These are phyloP conservation scores for Danaus plexippus DNA, from an alignment of 1,140 invertebrate species.

Conservation along the genomic window DNA sequence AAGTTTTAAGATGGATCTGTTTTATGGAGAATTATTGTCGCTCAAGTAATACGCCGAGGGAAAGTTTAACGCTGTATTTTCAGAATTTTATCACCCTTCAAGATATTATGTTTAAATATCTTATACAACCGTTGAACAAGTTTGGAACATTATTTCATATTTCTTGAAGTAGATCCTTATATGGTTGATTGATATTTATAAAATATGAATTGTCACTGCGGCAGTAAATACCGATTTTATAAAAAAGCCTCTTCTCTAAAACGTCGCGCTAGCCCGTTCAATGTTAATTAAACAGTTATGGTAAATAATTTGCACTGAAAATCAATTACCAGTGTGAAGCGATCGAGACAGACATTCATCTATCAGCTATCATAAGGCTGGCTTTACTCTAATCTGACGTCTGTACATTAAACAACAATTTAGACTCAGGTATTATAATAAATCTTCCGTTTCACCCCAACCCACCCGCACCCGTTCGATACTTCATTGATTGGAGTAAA, in stretches of 20 bases:
- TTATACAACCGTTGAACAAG: too few relatives aligned
- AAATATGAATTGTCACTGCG: too few relatives aligned
- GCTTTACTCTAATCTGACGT: slow-evolving; percentile 33
- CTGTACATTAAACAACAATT: slow-evolving; percentile 53
- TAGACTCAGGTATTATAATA: slow-evolving; percentile 60
- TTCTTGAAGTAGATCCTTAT: too few relatives aligned
- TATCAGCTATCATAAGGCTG: slow-evolving; percentile 31
- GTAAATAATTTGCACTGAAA: slow-evolving; percentile 4
- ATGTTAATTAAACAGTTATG: too few relatives aligned
- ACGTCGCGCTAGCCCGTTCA: too few relatives aligned
- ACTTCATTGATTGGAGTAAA: slow-evolving; percentile 10
- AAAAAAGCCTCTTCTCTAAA: too few relatives aligned
- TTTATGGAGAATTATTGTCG: slow-evolving; percentile 30
- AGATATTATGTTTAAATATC: too few relatives aligned
- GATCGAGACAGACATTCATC: slow-evolving; percentile 9
- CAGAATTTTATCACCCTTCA: slow-evolving; percentile 1
- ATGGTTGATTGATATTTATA: too few relatives aligned
- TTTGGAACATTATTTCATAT: too few relatives aligned
- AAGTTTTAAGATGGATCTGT: slow-evolving; percentile 42
- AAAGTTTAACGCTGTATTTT: slow-evolving; percentile 13
- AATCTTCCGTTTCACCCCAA: slow-evolving; percentile 48
- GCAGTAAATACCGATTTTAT: too few relatives aligned
- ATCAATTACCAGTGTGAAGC: slow-evolving; percentile 17
- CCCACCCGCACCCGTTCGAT: slow-evolving; percentile 37
- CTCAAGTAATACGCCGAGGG: slow-evolving; percentile 16